phyloP scores from a whole-genome alignment of 2,888 invertebrate species.

The Cataglyphis altisquamis region DNA sequence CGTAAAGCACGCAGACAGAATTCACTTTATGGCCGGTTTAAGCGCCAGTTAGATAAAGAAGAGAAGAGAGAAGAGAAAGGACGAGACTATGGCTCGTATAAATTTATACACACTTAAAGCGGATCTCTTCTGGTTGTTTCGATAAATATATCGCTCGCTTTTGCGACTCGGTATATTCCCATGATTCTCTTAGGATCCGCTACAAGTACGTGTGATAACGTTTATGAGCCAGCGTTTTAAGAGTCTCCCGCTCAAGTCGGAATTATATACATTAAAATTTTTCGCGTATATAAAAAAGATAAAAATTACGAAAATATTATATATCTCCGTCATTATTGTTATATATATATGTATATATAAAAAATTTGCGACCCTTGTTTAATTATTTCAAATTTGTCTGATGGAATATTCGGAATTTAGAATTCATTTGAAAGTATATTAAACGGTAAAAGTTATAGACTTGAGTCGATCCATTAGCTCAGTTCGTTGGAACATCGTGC shows the following conservation, averaged over 20 bases:
- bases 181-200: constrained; percentile 29
- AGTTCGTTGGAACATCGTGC: too few relatives aligned
- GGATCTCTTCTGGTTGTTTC: constrained; percentile 45
- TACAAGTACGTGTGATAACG: neutral
- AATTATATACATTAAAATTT: constrained; percentile 8
- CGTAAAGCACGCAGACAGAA: constrained; percentile 70
- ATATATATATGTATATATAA: neutral
- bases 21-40: constrained; percentile 65
- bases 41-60: constrained; percentile 33
- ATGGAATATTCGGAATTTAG: too few relatives aligned
- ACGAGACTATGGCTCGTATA: constrained; percentile 27
- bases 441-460: too few relatives aligned
- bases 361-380: too few relatives aligned
- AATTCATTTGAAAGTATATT: too few relatives aligned
- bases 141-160: constrained; percentile 46
- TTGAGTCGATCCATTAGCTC: too few relatives aligned
- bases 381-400: too few relatives aligned
- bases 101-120: constrained; percentile 54
- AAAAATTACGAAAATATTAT: constrained; percentile 9
- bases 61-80: neutral
- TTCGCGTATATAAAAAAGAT: constrained; percentile 4
- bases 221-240: constrained; percentile 12
- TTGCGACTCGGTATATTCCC: constrained; percentile 36
- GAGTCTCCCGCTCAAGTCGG: neutral
- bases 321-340: neutral